Percentiles rank a stretch among this genome's conserved stretches.
Conservation (phyloP, 1,140 invertebrate species). For the Solenopsis invicta region DNA sequence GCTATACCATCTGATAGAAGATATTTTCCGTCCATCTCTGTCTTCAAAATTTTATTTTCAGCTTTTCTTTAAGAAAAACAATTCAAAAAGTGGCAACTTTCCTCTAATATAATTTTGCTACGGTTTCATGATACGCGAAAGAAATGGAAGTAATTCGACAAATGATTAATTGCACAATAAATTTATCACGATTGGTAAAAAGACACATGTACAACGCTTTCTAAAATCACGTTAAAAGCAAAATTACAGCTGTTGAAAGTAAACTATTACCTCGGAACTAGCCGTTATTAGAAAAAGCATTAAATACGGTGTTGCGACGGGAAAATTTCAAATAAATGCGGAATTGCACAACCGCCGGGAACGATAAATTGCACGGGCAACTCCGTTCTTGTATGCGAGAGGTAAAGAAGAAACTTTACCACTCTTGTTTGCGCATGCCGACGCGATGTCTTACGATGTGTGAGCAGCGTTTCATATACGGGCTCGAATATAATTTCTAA, state of each 20-base stretch:
- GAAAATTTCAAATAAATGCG: conserved; percentile 24
- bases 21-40: too few relatives aligned
- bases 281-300: background rate
- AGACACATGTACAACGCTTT: background rate
- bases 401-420: conserved; percentile 27
- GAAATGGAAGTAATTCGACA: background rate
- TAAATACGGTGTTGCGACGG: background rate
- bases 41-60: too few relatives aligned
- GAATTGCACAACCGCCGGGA: background rate
- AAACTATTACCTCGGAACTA: conserved; percentile 8
- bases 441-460: background rate
- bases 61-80: too few relatives aligned
- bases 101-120: too few relatives aligned
- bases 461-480: background rate
- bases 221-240: background rate
- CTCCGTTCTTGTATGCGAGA: background rate
- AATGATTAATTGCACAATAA: conserved; percentile 10
- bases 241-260: background rate
- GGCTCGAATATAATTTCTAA: conserved; percentile 21
- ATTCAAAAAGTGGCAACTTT: too few relatives aligned
- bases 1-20: too few relatives aligned
- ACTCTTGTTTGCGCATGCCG: background rate
- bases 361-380: conserved; percentile 28
- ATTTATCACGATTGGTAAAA: background rate
- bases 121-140: background rate